phyloP scores from a whole-genome alignment of 2,888 invertebrate genomes.

The Orthonevra nobilis region DNA sequence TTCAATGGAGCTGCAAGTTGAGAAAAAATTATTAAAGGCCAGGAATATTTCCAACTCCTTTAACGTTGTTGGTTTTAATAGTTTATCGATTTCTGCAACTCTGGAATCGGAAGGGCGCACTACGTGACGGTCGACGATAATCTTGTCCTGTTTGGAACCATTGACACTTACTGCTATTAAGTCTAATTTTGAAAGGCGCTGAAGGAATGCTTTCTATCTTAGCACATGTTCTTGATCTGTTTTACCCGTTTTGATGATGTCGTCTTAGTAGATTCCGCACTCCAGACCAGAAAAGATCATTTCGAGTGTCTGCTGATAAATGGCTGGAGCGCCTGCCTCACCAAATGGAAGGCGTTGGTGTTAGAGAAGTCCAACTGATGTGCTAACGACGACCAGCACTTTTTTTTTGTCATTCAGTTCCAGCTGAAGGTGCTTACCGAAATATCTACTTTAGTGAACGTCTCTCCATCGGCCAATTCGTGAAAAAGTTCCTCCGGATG shows the following conservation, averaged over 20 bases:
- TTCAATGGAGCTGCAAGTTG: slow-evolving; percentile 72
- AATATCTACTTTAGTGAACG: slow-evolving; percentile 72
- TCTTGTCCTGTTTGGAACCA: slow-evolving; percentile 75
- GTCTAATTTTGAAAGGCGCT: slow-evolving; percentile 63
- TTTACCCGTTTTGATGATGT: slow-evolving; percentile 72
- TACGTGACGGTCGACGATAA: slow-evolving; percentile 72
- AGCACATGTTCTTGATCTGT: too few species aligned
- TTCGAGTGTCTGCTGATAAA: slow-evolving; percentile 76
- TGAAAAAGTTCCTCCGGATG: slow-evolving; percentile 70
- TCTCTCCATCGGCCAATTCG: slow-evolving; percentile 59
- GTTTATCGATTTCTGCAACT: too few species aligned
- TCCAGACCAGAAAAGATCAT: slow-evolving; percentile 73
- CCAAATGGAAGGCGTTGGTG: slow-evolving; percentile 76
- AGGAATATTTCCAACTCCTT: too few species aligned
- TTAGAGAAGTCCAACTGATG: slow-evolving; percentile 75
- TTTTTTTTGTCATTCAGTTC: slow-evolving; percentile 72
- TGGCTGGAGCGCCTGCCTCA: slow-evolving; percentile 76
- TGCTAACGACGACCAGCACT: slow-evolving; percentile 74
- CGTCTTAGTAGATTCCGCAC: slow-evolving; percentile 74
- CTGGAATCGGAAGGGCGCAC: too few species aligned
- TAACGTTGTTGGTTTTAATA: too few species aligned
- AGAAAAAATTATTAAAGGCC: slow-evolving; percentile 48
- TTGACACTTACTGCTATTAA: slow-evolving; percentile 74
- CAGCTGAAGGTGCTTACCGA: slow-evolving; percentile 75
- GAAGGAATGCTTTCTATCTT: slow-evolving; percentile 71